Percentiles rank a stretch among this genome's conserved stretches.
Conservation (phyloP, 2,888 invertebrate genomes). For the Saturnia japonica region DNA sequence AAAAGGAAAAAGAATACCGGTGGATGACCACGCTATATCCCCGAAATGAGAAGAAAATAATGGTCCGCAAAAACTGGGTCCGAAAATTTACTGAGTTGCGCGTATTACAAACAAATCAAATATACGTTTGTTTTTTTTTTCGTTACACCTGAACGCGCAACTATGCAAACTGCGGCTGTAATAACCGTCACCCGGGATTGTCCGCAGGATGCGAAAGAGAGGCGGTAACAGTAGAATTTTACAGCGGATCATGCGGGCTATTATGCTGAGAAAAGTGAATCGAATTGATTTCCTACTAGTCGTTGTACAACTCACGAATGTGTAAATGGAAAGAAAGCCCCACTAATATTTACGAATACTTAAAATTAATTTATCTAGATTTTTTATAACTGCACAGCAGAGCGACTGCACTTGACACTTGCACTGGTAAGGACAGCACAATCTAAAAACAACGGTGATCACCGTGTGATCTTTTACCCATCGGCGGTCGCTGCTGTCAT, state of each 20-base stretch:
- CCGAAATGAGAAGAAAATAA: slow-evolving; percentile 33
- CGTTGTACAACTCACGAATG: background rate
- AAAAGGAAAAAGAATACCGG: slow-evolving; percentile 37
- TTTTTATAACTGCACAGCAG: too few relatives aligned
- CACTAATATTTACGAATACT: too few relatives aligned
- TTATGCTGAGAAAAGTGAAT: slow-evolving; percentile 13
- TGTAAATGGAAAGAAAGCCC: too few relatives aligned
- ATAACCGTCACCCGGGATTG: slow-evolving; percentile 33
- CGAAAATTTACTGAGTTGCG: slow-evolving; percentile 30
- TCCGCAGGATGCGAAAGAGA: slow-evolving; percentile 38
- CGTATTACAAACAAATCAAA: slow-evolving; percentile 20
- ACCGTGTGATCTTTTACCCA: too few relatives aligned
- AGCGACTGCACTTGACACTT: too few relatives aligned
- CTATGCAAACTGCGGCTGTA: slow-evolving; percentile 52
- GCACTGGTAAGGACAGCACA: too few relatives aligned
- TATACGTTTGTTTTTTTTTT: slow-evolving; percentile 9
- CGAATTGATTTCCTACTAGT: background rate
- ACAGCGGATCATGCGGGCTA: slow-evolving; percentile 54
- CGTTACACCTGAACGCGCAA: slow-evolving; percentile 36
- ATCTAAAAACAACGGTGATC: too few relatives aligned
- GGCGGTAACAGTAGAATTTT: slow-evolving; percentile 66
- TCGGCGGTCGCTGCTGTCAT: too few relatives aligned
- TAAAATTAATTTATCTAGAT: too few relatives aligned
- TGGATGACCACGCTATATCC: slow-evolving; percentile 31
- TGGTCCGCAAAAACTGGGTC: slow-evolving; percentile 31